phyloP scores from a whole-genome alignment of 2,888 invertebrate species.

The Pristionchus maxplancki region DNA sequence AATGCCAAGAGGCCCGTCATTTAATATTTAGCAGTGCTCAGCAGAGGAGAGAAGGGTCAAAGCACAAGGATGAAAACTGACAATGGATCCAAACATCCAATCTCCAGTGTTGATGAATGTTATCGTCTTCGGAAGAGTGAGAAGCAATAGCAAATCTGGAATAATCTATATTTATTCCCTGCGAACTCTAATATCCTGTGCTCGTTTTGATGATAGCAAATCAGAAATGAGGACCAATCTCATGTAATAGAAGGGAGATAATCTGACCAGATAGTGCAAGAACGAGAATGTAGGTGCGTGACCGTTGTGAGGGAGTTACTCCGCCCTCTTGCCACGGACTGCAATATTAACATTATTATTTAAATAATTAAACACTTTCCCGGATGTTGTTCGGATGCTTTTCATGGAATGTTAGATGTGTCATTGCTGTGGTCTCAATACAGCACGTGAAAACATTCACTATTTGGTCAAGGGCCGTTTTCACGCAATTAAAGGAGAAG shows the following conservation, averaged over 20 bases:
- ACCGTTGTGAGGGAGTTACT: slow-evolving; percentile 62
- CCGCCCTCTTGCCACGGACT: slow-evolving; percentile 45
- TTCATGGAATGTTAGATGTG: not conserved
- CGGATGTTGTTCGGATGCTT: not conserved
- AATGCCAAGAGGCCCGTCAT: not conserved
- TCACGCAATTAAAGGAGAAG: not conserved
- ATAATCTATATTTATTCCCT: slow-evolving; percentile 46
- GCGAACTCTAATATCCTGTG: not conserved
- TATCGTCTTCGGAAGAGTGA: slow-evolving; percentile 68
- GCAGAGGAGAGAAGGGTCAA: not conserved
- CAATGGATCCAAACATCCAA: slow-evolving; percentile 68
- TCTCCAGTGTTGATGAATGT: slow-evolving; percentile 66
- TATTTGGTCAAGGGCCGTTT: not conserved
- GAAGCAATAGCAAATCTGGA: slow-evolving; percentile 68
- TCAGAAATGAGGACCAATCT: not conserved
- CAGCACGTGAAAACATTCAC: not conserved
- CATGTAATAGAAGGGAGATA: not conserved
- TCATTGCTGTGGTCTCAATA: not conserved
- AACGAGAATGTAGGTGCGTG: slow-evolving; percentile 70
- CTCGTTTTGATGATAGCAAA: not conserved
- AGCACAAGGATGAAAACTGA: slow-evolving; percentile 52
- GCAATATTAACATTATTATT: not conserved
- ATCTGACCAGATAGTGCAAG: slow-evolving; percentile 57
- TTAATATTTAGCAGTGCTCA: not conserved
- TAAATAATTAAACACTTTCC: not conserved